Evolutionary conservation across 2,888 invertebrate genomes (phyloP).

Genomic region (Lysandra coridon): DNA sequence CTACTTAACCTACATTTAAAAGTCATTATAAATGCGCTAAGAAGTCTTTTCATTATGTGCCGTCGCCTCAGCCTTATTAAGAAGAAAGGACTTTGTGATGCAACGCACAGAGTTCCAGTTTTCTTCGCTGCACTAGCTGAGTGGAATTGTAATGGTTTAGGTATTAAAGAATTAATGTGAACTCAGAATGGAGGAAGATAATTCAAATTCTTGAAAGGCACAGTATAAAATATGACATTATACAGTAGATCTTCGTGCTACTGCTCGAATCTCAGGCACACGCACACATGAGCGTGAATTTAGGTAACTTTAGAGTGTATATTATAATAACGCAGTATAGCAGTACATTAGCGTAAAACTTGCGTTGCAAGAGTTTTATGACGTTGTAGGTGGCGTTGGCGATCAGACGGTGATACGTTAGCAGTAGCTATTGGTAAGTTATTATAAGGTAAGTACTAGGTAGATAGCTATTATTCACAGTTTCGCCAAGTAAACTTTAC

Average conservation of each 20-base stretch:
- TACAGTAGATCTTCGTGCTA: not conserved
- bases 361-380: too few relatives aligned
- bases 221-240: not conserved
- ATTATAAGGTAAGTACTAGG: too few relatives aligned
- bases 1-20: slow-evolving; percentile 10
- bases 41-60: slow-evolving; percentile 11
- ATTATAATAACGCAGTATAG: too few relatives aligned
- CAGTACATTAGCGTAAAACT: too few relatives aligned
- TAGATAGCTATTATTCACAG: too few relatives aligned
- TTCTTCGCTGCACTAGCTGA: not conserved
- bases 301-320: too few relatives aligned
- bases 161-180: slow-evolving; percentile 5
- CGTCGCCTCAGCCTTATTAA: slow-evolving; percentile 9
- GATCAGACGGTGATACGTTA: too few relatives aligned
- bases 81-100: slow-evolving; percentile 2
- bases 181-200: not conserved
- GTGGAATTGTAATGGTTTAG: not conserved
- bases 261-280: not conserved
- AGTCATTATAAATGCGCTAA: slow-evolving; percentile 21
- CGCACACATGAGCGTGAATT: not conserved
- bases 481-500: too few relatives aligned
- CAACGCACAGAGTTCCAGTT: not conserved
- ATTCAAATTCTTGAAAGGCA: not conserved
- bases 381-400: too few relatives aligned
- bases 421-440: too few relatives aligned